Evolutionary conservation across 1,140 invertebrate genomes (phyloP), one percentile per base, ranked within the genome.

Genomic region (Drosophila nikananu): DNA sequence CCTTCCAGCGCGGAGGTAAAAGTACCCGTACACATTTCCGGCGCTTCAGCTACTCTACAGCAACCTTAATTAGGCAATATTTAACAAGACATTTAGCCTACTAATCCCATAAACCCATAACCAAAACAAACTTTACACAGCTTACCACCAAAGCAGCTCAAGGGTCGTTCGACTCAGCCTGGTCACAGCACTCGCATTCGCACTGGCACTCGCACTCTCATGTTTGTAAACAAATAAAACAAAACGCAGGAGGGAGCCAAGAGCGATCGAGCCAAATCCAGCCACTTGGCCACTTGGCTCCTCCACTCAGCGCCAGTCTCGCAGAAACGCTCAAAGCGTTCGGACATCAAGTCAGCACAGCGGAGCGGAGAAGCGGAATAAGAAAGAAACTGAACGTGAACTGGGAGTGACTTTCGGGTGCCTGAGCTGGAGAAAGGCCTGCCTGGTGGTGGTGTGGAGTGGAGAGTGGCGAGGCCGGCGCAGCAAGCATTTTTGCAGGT

Each of bases 241-340:
- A 60, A 77, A 66, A 63, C 15, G 27, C 61, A 19, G 25, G 37
- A 71, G 61, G 48, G 42, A 57, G 44, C 46, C 63, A 37, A 81
- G 42, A 67, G 51, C 54, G 54, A 51, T 42, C 17, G 35, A 70
- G 35, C 61, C 67, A 25, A 54, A 30, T 37, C 49, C 64, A 68
- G 30, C 59, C 66, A 77, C 63, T 80, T 71, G 67, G 64, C 78
- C 64, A 67, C 64, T 70, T 73, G 51, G 52, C 65, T 73, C 66
- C 59, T 68, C 62, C 59, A 77, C 77, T 72, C 63, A 25, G 46
- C 59, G 74, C 59, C 86, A 90, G 86, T 90, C 86, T 81, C 55
- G 68, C 81, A 86, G 86, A 77, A 91, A 68, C 86, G 59, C 79
- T 90, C 82, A 74, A 86, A 91, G 86, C 83, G 86, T 75, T 67